Evolutionary conservation across 1,140 invertebrate genomes (phyloP).

Genomic region (Drosophila asahinai): DNA sequence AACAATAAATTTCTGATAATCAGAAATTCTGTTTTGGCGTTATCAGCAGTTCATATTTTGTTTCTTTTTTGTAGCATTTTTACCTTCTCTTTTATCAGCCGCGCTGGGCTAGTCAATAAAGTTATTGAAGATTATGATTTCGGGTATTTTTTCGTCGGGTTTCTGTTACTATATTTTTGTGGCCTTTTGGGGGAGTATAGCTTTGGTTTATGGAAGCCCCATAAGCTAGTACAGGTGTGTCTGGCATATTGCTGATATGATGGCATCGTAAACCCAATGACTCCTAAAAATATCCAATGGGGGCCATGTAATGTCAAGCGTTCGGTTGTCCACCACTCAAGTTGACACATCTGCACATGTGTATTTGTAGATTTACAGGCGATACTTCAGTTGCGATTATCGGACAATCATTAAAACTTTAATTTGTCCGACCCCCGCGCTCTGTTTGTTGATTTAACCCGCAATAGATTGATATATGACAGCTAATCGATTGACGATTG

Average conservation of each 20-base stretch:
- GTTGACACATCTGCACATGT: conserved; percentile 12
- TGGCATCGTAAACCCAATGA: conserved; percentile 25
- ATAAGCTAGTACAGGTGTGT: conserved; percentile 23
- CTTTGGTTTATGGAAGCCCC: conserved; percentile 33
- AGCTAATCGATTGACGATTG: conserved; percentile 40
- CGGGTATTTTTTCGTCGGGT: conserved; percentile 5
- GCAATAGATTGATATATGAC: conserved; percentile 48
- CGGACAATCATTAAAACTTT: conserved; percentile 53
- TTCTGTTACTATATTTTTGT: not conserved
- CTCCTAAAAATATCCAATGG: conserved; percentile 22
- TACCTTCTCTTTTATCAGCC: conserved; percentile 50
- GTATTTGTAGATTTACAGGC: conserved; percentile 49
- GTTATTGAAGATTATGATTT: conserved; percentile 65
- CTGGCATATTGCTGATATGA: conserved; percentile 25
- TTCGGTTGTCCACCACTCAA: conserved; percentile 34
- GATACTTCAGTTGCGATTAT: conserved; percentile 46
- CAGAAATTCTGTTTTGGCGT: conserved; percentile 47
- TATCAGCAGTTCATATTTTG: conserved; percentile 48
- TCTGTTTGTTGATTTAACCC: conserved; percentile 13
- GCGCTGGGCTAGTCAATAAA: conserved; percentile 52
- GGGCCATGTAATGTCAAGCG: conserved; percentile 34
- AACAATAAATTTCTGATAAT: conserved; percentile 72
- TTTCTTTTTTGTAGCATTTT: conserved; percentile 10
- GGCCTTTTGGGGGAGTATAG: conserved; percentile 4
- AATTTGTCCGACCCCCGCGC: conserved; percentile 16